These are phyloP conservation scores for Sinotaia quadrata DNA, from an alignment of 2,888 invertebrate species.

Conservation along the genomic window DNA sequence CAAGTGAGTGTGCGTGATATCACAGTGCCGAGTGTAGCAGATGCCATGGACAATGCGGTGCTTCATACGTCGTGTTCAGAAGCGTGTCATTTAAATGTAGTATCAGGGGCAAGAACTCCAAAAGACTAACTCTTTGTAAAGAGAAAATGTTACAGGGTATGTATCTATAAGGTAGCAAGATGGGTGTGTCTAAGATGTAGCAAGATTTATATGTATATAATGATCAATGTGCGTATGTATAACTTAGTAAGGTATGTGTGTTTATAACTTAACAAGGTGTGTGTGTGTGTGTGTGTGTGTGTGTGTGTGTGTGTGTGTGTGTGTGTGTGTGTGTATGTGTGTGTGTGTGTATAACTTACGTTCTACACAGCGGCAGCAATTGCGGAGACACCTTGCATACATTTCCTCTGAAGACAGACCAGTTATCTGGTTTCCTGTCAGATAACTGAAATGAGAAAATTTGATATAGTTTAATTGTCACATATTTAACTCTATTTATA, in stretches of 20 bases:
- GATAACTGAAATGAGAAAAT: constrained; percentile 86
- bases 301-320: not conserved
- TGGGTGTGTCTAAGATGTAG: not conserved
- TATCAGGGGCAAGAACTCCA: too few species aligned
- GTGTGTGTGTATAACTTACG: constrained; percentile 63
- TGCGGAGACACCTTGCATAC: constrained; percentile 89
- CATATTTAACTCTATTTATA: too few species aligned
- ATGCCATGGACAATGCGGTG: too few species aligned
- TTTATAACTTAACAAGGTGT: too few species aligned
- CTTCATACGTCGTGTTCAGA: too few species aligned
- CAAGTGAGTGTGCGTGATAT: too few species aligned
- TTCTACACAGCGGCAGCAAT: constrained; percentile 97
- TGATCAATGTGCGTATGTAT: not conserved
- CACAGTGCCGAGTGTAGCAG: too few species aligned
- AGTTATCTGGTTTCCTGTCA: constrained; percentile 97
- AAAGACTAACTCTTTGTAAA: too few species aligned
- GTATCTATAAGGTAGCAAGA: not conserved
- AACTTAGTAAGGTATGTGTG: not conserved
- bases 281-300: not conserved
- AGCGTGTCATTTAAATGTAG: too few species aligned
- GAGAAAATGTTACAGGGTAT: too few species aligned
- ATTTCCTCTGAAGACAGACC: constrained; percentile 97
- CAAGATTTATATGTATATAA: not conserved
- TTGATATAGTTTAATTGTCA: too few species aligned
- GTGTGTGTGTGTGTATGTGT: not conserved